Evolutionary conservation across 2,797 vertebrate species (phyloP).

Genomic region (Percopsis omiscomaycus): DNA sequence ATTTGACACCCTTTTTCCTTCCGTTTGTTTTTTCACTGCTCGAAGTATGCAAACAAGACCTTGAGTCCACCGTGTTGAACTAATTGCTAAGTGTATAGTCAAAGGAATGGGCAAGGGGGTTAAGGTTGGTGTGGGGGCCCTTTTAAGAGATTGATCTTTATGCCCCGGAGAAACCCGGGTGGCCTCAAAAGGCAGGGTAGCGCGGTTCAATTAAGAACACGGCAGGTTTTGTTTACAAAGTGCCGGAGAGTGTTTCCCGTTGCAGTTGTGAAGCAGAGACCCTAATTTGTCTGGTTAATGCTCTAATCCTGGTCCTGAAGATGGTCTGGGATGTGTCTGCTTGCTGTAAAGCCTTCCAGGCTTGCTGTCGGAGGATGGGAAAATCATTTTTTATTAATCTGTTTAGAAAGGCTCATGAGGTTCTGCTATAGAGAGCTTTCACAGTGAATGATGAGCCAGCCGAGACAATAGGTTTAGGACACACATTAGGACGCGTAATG

Average conservation of each 20-base stretch:
- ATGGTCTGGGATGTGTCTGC: conserved; percentile 37
- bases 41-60: conserved; percentile 52
- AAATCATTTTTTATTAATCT: conserved; percentile 69
- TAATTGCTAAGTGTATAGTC: conserved; percentile 14
- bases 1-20: conserved; percentile 29
- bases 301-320: conserved; percentile 67
- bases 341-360: conserved; percentile 64
- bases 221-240: conserved; percentile 63
- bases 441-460: conserved; percentile 51
- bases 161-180: conserved; percentile 55
- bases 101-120: conserved; percentile 2
- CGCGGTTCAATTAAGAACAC: conserved; percentile 46
- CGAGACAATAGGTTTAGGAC: conserved; percentile 58
- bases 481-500: conserved; percentile 53
- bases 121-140: conserved; percentile 2
- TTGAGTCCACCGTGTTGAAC: conserved; percentile 51
- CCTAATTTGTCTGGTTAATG: conserved; percentile 68
- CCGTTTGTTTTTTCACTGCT: conserved; percentile 74
- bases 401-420: conserved; percentile 68
- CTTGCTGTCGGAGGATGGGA: conserved; percentile 48
- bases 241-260: conserved; percentile 9
- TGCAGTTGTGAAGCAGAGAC: conserved; percentile 20
- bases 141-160: conserved; percentile 42
- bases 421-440: conserved; percentile 58
- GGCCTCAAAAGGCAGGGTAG: conserved; percentile 47